Conservation (phyloP, 2,113 vertebrate species). For the Coryphaenoides rupestris region DNA sequence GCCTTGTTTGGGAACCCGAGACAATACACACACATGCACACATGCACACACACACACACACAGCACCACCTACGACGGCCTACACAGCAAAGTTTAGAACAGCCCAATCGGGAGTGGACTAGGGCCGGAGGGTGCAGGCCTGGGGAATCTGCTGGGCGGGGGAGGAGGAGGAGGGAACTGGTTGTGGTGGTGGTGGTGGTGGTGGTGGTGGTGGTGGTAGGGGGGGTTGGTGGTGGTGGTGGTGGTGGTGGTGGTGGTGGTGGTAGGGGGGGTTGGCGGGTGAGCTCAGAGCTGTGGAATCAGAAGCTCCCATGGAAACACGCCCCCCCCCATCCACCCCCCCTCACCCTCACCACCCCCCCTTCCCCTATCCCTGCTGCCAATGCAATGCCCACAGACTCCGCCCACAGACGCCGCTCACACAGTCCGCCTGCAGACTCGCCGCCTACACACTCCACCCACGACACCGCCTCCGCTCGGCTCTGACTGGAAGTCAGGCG, state of each 20-base stretch:
- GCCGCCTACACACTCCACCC: constrained; percentile 49
- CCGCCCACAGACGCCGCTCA: no score
- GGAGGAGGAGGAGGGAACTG: no score
- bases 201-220: constrained; percentile 56
- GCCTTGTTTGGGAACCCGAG: constrained; percentile 27
- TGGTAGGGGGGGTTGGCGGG: constrained; percentile 49
- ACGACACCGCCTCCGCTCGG: constrained; percentile 39
- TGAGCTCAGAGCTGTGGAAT: constrained; percentile 73
- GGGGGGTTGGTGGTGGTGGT: constrained; percentile 46
- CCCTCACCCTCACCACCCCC: no score
- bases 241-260: constrained; percentile 60
- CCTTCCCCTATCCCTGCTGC: no score
- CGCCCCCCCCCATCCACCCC: no score
- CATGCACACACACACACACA: no score
- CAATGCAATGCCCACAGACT: no score
- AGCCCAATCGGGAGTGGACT: constrained; percentile 13
- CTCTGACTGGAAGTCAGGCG: constrained; percentile 36
- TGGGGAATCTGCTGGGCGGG: constrained; percentile 24
- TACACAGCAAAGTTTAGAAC: no score
- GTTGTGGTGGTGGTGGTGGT: constrained; percentile 48
- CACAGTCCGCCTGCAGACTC: constrained; percentile 55
- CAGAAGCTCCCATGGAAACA: constrained; percentile 53
- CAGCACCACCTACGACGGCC: no score
- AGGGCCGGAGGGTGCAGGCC: constrained; percentile 16
- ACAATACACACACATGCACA: no score